A percentile compares a stretch with the other conserved stretches of the same genome.
phyloP scores from a whole-genome alignment of 2,797 vertebrate genomes.

The Paratrypauchen microcephalus region DNA sequence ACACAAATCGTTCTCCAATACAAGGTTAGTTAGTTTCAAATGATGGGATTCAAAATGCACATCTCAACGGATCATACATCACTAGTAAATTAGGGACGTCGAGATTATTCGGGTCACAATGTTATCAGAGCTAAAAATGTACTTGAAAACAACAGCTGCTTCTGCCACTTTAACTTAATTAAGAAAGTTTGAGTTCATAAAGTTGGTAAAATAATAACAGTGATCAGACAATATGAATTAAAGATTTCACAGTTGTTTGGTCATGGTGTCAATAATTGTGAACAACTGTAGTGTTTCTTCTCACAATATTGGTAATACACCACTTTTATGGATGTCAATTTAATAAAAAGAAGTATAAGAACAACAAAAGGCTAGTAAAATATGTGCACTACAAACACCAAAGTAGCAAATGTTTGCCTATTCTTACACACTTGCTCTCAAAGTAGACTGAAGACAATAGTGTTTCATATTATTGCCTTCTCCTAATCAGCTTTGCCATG shows the following conservation, averaged over 20 bases:
- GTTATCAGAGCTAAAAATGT: too few relatives aligned
- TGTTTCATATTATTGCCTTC: slow-evolving; percentile 65
- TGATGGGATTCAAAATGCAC: background rate
- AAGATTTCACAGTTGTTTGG: too few relatives aligned
- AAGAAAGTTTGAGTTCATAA: background rate
- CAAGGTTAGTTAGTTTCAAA: background rate
- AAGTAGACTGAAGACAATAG: slow-evolving; percentile 70
- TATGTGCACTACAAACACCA: background rate
- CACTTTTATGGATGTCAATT: background rate
- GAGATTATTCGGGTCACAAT: too few relatives aligned
- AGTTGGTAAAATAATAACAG: background rate
- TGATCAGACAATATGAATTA: too few relatives aligned
- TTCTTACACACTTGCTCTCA: slow-evolving; percentile 29
- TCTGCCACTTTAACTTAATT: background rate
- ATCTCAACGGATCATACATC: background rate
- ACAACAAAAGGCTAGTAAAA: background rate
- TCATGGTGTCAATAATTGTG: background rate
- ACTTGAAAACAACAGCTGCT: background rate
- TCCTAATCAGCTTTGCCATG: slow-evolving; percentile 79
- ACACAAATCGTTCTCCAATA: background rate
- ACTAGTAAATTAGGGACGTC: background rate
- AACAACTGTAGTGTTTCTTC: background rate
- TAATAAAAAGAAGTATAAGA: background rate
- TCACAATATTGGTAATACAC: background rate
- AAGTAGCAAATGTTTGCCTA: background rate